Conservation (phyloP, 2,113 vertebrate genomes). For the Silurus glanis region DNA sequence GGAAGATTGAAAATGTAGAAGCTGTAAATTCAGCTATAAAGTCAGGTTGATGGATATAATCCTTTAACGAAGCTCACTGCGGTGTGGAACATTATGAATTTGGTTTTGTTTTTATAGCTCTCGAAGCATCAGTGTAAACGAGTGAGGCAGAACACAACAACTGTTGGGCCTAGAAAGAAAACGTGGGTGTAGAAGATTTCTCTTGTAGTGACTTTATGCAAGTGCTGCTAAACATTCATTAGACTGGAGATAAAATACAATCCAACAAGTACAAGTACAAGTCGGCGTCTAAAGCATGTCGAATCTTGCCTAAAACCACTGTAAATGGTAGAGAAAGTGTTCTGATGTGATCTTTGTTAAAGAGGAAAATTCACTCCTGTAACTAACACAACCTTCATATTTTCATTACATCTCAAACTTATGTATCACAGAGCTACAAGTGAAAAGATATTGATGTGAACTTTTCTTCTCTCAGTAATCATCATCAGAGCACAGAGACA, state of each 20-base stretch:
- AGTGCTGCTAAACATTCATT: not conserved
- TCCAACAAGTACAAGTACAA: not conserved
- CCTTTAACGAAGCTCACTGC: not conserved
- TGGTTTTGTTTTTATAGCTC: not conserved
- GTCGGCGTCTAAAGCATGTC: not conserved
- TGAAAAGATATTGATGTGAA: not conserved
- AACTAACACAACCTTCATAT: not conserved
- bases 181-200: not conserved
- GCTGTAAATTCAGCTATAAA: not conserved
- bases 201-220: not conserved
- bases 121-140: not conserved
- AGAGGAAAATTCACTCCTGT: not conserved
- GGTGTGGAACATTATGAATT: not conserved
- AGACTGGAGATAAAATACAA: not conserved
- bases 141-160: not conserved
- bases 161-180: not conserved
- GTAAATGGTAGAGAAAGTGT: not conserved
- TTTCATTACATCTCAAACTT: not conserved
- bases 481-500: not conserved
- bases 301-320: not conserved
- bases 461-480: not conserved
- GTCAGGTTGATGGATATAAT: not conserved
- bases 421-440: not conserved
- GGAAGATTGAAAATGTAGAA: not conserved
- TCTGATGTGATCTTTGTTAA: not conserved